Percentiles rank a stretch among this genome's conserved stretches.
phyloP scores from a whole-genome alignment of 2,888 invertebrate species.

The Megaustenia siamemsis region DNA sequence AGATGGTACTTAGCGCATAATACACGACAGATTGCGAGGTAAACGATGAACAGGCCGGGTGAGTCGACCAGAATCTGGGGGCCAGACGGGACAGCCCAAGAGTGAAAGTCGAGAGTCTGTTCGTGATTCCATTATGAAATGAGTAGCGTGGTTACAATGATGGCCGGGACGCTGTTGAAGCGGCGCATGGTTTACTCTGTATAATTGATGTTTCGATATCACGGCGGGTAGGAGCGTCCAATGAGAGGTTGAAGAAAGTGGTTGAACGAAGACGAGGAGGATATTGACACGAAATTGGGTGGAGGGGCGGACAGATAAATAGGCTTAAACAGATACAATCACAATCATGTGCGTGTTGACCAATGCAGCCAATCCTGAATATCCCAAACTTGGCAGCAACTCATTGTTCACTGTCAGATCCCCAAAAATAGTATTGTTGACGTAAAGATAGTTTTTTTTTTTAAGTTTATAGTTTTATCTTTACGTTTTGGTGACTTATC shows the following conservation, averaged over 20 bases:
- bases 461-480: too few species aligned
- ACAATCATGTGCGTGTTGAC: too few species aligned
- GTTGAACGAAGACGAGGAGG: background rate
- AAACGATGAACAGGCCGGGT: conserved; percentile 34
- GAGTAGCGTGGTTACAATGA: conserved; percentile 20
- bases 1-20: conserved; percentile 25
- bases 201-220: conserved; percentile 37
- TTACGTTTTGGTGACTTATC: too few species aligned
- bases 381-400: too few species aligned
- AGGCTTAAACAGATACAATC: background rate
- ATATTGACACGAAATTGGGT: background rate
- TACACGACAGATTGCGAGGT: conserved; percentile 35
- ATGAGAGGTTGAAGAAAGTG: background rate
- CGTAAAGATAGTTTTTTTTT: too few species aligned
- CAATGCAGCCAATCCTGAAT: too few species aligned
- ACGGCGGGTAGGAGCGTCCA: background rate
- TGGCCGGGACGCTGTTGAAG: background rate
- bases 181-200: conserved; percentile 24
- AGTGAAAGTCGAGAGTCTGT: conserved; percentile 7
- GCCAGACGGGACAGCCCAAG: background rate
- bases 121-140: conserved; percentile 45
- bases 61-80: conserved; percentile 5
- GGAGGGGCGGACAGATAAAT: background rate
- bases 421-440: too few species aligned
- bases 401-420: too few species aligned